Percentiles rank a stretch among this genome's conserved stretches.
phyloP scores from a whole-genome alignment of 1,140 invertebrate genomes.

The Zelostemma sp. region DNA sequence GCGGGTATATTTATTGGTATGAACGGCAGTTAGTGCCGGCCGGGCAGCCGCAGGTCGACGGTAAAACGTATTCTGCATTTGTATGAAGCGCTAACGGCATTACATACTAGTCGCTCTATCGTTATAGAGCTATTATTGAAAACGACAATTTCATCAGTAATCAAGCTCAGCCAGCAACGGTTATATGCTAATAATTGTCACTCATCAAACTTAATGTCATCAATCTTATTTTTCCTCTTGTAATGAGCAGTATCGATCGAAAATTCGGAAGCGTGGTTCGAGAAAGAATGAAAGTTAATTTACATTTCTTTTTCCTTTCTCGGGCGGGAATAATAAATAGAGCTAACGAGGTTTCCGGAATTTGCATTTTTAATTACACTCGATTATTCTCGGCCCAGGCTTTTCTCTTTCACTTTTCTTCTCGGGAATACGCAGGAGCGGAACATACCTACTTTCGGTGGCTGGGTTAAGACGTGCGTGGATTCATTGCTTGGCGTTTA shows the following conservation, averaged over 20 bases:
- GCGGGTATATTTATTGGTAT: slow-evolving; percentile 34
- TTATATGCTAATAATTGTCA: slow-evolving; percentile 54
- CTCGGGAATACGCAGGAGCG: neutral
- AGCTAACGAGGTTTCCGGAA: slow-evolving; percentile 33
- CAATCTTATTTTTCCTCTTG: too few relatives aligned
- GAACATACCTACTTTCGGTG: slow-evolving; percentile 8
- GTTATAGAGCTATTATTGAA: slow-evolving; percentile 45
- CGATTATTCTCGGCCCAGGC: slow-evolving; percentile 30
- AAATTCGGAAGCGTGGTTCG: too few relatives aligned
- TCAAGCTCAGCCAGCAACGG: slow-evolving; percentile 49
- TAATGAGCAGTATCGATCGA: too few relatives aligned
- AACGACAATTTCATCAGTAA: slow-evolving; percentile 61
- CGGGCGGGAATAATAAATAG: slow-evolving; percentile 38
- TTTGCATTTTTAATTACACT: slow-evolving; percentile 52
- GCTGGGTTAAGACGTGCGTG: slow-evolving; percentile 8
- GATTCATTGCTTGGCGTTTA: slow-evolving; percentile 26
- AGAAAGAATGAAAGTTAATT: neutral
- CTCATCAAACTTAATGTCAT: neutral
- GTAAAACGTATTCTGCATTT: slow-evolving; percentile 33
- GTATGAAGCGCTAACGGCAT: slow-evolving; percentile 19
- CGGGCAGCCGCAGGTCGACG: slow-evolving; percentile 9
- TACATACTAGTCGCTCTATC: slow-evolving; percentile 3
- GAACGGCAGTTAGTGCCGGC: slow-evolving; percentile 7
- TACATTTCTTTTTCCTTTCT: too few relatives aligned
- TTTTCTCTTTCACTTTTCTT: neutral